phyloP scores from a whole-genome alignment of 2,797 vertebrate genomes.

The Oreochromis grahami region DNA sequence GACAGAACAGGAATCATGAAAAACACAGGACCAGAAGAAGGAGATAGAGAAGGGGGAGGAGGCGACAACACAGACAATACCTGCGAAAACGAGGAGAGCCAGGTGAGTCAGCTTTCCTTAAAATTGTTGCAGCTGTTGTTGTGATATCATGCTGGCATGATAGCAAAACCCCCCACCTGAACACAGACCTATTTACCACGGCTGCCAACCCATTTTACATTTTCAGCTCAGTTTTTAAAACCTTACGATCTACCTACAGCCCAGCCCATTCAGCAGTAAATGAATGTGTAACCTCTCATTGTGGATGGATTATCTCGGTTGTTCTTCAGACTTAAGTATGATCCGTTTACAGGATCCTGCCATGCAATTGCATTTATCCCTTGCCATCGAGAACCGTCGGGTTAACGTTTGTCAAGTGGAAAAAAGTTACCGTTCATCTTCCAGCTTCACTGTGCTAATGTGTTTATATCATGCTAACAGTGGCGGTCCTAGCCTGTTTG shows the following conservation, averaged over 20 bases:
- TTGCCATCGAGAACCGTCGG: background rate
- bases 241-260: background rate
- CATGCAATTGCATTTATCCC: background rate
- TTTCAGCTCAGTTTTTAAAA: background rate
- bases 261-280: background rate
- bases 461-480: background rate
- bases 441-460: background rate
- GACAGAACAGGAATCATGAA: background rate
- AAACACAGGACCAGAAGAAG: background rate
- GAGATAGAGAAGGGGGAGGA: background rate
- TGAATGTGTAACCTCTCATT: background rate
- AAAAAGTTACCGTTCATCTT: background rate
- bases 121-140: background rate
- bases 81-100: conserved; percentile 59
- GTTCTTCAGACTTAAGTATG: background rate
- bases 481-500: too few species aligned
- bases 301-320: background rate
- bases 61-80: background rate
- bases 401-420: background rate
- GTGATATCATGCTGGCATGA: background rate
- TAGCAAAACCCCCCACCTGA: background rate
- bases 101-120: conserved; percentile 50
- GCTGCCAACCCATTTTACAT: background rate
- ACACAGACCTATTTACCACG: background rate
- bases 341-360: background rate